Base-by-base conservation (phyloP, 2,113 vertebrate species). In the Mustela nigripes region DNA sequence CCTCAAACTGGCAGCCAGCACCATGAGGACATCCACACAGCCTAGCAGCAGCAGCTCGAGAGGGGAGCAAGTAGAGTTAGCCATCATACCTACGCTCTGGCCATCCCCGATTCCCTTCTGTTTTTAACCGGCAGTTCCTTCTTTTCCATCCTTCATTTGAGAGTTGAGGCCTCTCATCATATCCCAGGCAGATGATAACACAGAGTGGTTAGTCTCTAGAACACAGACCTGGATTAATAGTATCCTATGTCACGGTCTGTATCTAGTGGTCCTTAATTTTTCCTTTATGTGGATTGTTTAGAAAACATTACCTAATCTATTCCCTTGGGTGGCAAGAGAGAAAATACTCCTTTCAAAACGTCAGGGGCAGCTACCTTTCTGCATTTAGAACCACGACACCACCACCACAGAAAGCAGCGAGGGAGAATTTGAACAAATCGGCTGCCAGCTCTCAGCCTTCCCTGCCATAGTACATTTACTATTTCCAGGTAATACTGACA, bases 251-350 rank as follows among this genome's bases (percentile, higher is more conserved):
- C 80, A 63, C 2, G 10, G 8, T 89, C 76, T 87, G 31, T 9
- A 58, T 48, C 58, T 16, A 73, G 63, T 26, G n/a, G 33, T 24
- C 48, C 22, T 53, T 60, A 28, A 82, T 71, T 79, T 89, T 92
- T 89, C 87, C 69, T 42, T 88, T 91, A 67, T 74, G 36, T 86
- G 39, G 18, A 36, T 18, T 81, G 24, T 91, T 74, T 67, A 95
- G 62, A 89, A 36, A 93, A 84, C 56, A 90, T 15, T 86, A 50
- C 10, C 28, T 65, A 65, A 87, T 31, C 82, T 79, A 79, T 33
- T 90, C 82, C 21, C 15, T 36, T 96, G 28, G 8, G 15, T 79
- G 42, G 53, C 73, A 86, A 89, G 65, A 89, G 19, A 89, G 67
- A 86, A 90, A 45, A 73, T 31, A 45, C 14, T 91, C 33, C 60